phyloP scores from a whole-genome alignment of 2,797 vertebrate genomes.

The Furcifer pardalis region DNA sequence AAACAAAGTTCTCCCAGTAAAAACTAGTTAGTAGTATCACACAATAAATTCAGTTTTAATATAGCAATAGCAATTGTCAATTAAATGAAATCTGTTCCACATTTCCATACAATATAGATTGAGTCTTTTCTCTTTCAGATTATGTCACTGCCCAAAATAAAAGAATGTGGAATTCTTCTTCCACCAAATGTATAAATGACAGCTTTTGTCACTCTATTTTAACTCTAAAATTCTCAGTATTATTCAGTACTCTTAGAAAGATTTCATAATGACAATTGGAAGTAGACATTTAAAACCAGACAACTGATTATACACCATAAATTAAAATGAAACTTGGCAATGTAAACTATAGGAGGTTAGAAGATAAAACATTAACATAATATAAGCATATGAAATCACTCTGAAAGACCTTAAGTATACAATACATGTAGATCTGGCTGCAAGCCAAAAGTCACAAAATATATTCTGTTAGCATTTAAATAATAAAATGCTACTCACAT shows the following conservation, averaged over 20 bases:
- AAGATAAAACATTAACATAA: constrained; percentile 64
- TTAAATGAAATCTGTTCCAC: constrained; percentile 50
- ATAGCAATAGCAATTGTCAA: neutral
- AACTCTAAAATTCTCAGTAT: constrained; percentile 66
- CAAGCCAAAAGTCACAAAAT: constrained; percentile 50
- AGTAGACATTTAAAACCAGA: constrained; percentile 64
- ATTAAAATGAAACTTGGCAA: constrained; percentile 65
- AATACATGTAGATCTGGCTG: constrained; percentile 55
- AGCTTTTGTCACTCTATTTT: too few relatives aligned
- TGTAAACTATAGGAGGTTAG: constrained; percentile 60
- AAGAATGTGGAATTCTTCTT: constrained; percentile 56
- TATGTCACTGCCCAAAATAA: constrained; percentile 46
- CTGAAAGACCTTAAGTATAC: constrained; percentile 59
- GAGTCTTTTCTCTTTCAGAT: constrained; percentile 54
- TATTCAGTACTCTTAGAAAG: constrained; percentile 34
- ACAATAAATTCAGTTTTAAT: constrained; percentile 46
- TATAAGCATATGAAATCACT: constrained; percentile 70
- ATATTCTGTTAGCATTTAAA: constrained; percentile 31
- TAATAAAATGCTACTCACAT: constrained; percentile 38
- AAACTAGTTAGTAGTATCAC: constrained; percentile 66
- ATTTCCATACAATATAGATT: constrained; percentile 44
- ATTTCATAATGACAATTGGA: constrained; percentile 47
- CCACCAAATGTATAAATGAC: constrained; percentile 14
- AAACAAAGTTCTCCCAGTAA: constrained; percentile 54
- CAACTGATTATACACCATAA: constrained; percentile 60